A percentile compares a stretch with the other conserved stretches of the same genome.
phyloP scores from a whole-genome alignment of 2,113 vertebrate genomes.

The Alaudala cheleensis region DNA sequence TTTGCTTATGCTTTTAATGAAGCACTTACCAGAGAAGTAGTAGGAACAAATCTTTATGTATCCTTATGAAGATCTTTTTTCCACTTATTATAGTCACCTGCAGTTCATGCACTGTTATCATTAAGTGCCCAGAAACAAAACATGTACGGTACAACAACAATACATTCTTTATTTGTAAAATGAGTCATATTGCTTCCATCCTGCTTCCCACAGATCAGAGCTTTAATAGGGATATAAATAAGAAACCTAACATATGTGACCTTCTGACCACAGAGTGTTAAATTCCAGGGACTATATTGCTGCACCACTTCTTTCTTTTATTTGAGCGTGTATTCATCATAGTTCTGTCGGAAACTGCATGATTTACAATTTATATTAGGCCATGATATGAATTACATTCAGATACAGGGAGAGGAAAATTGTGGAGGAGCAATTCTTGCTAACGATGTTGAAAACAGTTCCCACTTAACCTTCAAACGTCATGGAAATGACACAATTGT shows the following conservation, averaged over 20 bases:
- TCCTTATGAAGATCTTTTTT: conserved; percentile 34
- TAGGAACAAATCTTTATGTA: conserved; percentile 17
- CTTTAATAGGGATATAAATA: conserved; percentile 74
- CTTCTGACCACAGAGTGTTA: conserved; percentile 74
- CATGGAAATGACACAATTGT: conserved; percentile 3
- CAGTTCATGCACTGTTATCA: conserved; percentile 45
- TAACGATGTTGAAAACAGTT: conserved; percentile 33
- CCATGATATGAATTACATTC: conserved; percentile 69
- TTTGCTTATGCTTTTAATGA: conserved; percentile 33
- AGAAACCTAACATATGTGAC: conserved; percentile 78
- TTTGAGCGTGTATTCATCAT: conserved; percentile 60
- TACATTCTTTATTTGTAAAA: conserved; percentile 67
- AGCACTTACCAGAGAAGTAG: neutral
- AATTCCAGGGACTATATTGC: conserved; percentile 75
- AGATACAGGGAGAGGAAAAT: conserved; percentile 48
- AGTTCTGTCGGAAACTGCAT: conserved; percentile 67
- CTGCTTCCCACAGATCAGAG: conserved; percentile 65
- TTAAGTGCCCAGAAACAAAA: conserved; percentile 57
- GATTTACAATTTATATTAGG: conserved; percentile 72
- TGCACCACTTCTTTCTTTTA: conserved; percentile 62
- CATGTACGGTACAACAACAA: conserved; percentile 41
- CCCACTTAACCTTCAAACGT: conserved; percentile 37
- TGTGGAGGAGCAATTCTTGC: neutral
- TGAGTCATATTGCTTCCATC: conserved; percentile 60
- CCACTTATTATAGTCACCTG: conserved; percentile 18